Evolutionary conservation across 2,888 invertebrate species (phyloP).

Genomic region (Anthophora plumipes): DNA sequence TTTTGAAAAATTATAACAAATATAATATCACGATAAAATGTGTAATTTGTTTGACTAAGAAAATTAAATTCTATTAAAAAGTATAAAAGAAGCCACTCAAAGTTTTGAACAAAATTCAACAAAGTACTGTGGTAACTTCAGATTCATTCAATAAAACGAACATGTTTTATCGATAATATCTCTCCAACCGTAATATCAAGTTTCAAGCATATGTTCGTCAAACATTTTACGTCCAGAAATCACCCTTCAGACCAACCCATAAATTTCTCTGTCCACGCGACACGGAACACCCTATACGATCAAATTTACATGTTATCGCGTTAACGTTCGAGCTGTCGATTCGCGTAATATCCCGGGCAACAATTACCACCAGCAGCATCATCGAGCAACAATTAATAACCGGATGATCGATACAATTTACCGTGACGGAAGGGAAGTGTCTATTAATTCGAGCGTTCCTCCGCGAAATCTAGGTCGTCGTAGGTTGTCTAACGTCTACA

Average conservation of each 20-base stretch:
- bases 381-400: conserved; percentile 31
- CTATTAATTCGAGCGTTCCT: conserved; percentile 23
- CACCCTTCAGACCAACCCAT: too few relatives aligned
- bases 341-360: conserved; percentile 7
- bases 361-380: conserved; percentile 12
- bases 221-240: too few relatives aligned
- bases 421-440: conserved; percentile 6
- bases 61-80: too few relatives aligned
- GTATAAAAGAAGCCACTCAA: too few relatives aligned
- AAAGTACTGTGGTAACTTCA: too few relatives aligned
- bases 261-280: neutral
- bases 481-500: neutral
- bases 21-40: too few relatives aligned
- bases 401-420: conserved; percentile 26
- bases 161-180: neutral
- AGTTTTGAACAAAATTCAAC: too few relatives aligned
- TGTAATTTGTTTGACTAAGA: too few relatives aligned
- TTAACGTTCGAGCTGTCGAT: conserved; percentile 7
- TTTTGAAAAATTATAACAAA: too few relatives aligned
- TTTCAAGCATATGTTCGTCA: neutral
- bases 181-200: neutral
- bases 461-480: conserved; percentile 35
- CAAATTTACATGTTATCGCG: conserved; percentile 8
- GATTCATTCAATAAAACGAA: neutral
- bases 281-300: neutral